Conservation (phyloP, 2,113 vertebrate genomes). For the Chunga burmeisteri region DNA sequence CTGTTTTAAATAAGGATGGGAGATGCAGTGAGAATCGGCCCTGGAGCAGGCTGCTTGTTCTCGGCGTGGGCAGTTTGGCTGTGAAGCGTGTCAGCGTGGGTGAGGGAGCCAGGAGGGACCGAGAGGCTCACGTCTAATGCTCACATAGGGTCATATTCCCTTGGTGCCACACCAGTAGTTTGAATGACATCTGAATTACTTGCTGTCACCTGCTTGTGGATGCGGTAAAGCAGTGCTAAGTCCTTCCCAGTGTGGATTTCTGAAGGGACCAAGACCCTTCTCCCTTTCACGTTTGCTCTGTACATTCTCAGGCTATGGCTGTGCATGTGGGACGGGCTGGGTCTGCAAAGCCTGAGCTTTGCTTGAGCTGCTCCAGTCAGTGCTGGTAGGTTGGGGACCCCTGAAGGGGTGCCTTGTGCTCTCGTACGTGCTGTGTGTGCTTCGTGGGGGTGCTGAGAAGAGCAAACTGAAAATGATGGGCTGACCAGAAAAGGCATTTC, state of each 20-base stretch:
- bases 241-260: neutral
- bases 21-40: neutral
- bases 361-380: neutral
- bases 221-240: neutral
- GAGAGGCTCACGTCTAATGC: neutral
- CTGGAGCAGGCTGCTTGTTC: neutral
- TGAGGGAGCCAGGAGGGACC: slow-evolving; percentile 5
- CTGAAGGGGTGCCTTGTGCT: neutral
- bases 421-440: neutral
- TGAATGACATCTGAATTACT: neutral
- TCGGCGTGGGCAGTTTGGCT: neutral
- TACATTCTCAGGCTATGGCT: neutral
- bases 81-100: neutral
- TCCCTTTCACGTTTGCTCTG: fast-evolving
- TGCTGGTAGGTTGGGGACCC: neutral
- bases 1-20: neutral
- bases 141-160: neutral
- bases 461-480: neutral
- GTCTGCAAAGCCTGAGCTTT: neutral
- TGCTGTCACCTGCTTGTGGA: neutral
- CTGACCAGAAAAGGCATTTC: neutral
- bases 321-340: neutral
- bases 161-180: neutral
- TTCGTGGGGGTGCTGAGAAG: neutral
- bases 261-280: neutral